Evolutionary conservation across 1,140 invertebrate genomes (phyloP), one percentile per base, ranked within the genome.

Genomic region (Aphaenogaster ashmeadi): DNA sequence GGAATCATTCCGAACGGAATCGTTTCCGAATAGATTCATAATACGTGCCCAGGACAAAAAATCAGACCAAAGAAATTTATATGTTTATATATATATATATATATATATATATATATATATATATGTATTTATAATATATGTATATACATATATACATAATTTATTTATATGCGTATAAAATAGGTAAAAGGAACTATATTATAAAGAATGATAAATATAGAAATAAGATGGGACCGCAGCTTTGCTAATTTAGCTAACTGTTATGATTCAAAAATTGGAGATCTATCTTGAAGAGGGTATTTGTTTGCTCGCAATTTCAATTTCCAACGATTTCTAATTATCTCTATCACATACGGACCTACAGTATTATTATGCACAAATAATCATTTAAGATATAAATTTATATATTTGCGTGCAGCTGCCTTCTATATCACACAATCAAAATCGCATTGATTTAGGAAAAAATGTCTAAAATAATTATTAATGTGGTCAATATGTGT

Each of bases 61-160:
- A 77, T 92, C 91, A 93, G 92, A 93, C 91, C 92, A 93, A 93
- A 93, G 92, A 93, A 92, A 90, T 92, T 87, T 91, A 92, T 93
- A 66, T 47, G 56, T 66, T 64, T 64, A 72, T 72, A 47, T 27
- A 47, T 47, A 41, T 33, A 5, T 13, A 66, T 18, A 8, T 8
- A 5, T 21, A 8, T 2, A 8, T n/a, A 5, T 41, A 18, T 66
- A n/a, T 66, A 3, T 41, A 11, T 5, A n/a, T n/a, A 4, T 41
- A 11, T 18, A n/a, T n/a, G 5, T 54, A 54, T n/a, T 27, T 27
- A 27, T 27, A 27, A 15, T 6, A 54, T 27, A 1, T 36, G 15
- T 62, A 7, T 18, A 36, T 36, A 62, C 11, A 13, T 33, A 60
- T 33, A 15, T 60, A 77, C 41, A 60, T 41, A 41, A 77, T 62